Conservation (phyloP, 2,888 invertebrate species). For the Ochropleura plecta region DNA sequence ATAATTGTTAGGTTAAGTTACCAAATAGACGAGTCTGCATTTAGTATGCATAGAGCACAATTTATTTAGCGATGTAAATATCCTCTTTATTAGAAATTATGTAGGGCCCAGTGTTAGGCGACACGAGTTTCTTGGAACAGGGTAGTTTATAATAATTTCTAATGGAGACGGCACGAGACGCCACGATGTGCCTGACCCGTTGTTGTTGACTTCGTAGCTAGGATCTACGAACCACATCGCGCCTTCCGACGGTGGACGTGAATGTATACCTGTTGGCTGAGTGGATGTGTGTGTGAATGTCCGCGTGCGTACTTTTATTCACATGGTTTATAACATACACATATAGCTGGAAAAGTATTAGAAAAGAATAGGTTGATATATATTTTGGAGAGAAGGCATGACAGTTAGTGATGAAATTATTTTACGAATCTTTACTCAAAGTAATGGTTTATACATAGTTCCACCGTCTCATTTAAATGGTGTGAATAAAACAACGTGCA, state of each 20-base stretch:
- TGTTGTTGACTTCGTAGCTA: conserved; percentile 73
- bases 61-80: conserved; percentile 67
- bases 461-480: conserved; percentile 60
- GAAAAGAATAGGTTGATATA: conserved; percentile 32
- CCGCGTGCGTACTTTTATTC: conserved; percentile 57
- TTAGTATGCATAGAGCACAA: conserved; percentile 82
- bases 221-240: conserved; percentile 72
- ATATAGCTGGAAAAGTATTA: conserved; percentile 22
- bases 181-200: conserved; percentile 86
- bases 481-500: conserved; percentile 68
- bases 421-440: conserved; percentile 64
- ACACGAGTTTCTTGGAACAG: conserved; percentile 57
- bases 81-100: conserved; percentile 67
- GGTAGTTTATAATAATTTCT: conserved; percentile 67
- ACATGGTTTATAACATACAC: conserved; percentile 51
- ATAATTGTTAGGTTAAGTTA: conserved; percentile 82
- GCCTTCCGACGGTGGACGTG: conserved; percentile 71
- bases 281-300: conserved; percentile 53
- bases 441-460: conserved; percentile 44
- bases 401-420: conserved; percentile 63
- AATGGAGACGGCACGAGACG: conserved; percentile 70
- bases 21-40: conserved; percentile 84
- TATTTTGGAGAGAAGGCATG: conserved; percentile 56
- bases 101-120: conserved; percentile 48
- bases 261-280: conserved; percentile 60